Evolutionary conservation across 2,797 vertebrate genomes (phyloP), one percentile per base, ranked within the genome.

Genomic region (Heterohyrax brucei): DNA sequence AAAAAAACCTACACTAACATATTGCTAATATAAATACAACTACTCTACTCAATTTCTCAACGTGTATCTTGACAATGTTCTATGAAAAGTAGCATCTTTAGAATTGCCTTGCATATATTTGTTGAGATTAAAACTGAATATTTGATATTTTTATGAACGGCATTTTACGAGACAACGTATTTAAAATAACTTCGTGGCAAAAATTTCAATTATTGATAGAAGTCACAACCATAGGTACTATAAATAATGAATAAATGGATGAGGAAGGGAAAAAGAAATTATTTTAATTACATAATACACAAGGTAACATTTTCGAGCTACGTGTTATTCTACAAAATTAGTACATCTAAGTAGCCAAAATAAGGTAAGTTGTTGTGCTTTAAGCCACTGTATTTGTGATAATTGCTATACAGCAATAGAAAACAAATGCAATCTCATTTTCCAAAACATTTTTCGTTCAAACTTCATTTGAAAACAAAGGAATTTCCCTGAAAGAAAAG

Each of bases 101-200:
- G 30, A 39, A 19, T 14, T 14, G 12, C 50, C 1, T 76, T 26
- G n/a, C 46, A 39, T 78, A 10, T 30, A 46, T 13, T 66, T 91
- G 30, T 62, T 87, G 44, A 87, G 73, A 82, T 48, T 94, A 64
- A 94, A 76, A 94, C 30, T 18, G 44, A 83, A 62, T 75, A 79
- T 87, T 87, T 59, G 7, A 28, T 87, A 44, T 30, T 82, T 87
- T 87, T 95, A 78, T 22, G 92, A 96, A 82, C 5, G 30, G 6
- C 28, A 0, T 80, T 73, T 68, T 28, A 21, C 3, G 75, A 91
- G 39, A n/a, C 22, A 93, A 93, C 83, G 78, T 78, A 39, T 5
- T 33, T 87, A 56, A 56, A 59, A 48, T 75, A 53, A 50, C 56
- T 86, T 62, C 6, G 59, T 46, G 56, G 33, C 81, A 87, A 87